Evolutionary conservation across 2,888 invertebrate genomes (phyloP).

Genomic region (Cantharis lateralis): DNA sequence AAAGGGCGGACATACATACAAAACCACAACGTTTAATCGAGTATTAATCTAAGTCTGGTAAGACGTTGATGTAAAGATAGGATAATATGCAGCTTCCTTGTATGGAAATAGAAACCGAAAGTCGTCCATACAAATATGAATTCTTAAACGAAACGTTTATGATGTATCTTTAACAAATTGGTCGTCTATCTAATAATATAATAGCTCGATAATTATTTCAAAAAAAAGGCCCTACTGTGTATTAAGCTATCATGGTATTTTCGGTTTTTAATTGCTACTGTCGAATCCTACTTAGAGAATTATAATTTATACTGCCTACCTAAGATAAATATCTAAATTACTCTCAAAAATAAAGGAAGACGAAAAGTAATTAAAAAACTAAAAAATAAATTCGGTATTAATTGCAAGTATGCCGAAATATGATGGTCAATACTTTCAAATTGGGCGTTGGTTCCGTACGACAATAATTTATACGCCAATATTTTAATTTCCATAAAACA

Average conservation of each 20-base stretch:
- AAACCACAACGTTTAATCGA: constrained; percentile 20
- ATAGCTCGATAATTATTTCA: constrained; percentile 19
- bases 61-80: constrained; percentile 29
- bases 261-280: constrained; percentile 25
- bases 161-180: constrained; percentile 5
- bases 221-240: constrained; percentile 7
- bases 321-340: constrained; percentile 20
- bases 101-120: constrained; percentile 27
- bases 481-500: background rate
- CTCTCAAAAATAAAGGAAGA: constrained; percentile 11
- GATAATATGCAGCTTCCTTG: constrained; percentile 25
- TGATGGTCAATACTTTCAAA: background rate
- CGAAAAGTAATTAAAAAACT: constrained; percentile 1
- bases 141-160: background rate
- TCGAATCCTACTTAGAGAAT: constrained; percentile 23
- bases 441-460: background rate
- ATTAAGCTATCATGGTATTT: constrained; percentile 22
- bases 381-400: background rate
- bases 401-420: background rate
- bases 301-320: constrained; percentile 19
- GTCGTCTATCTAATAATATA: constrained; percentile 1
- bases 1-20: constrained; percentile 18
- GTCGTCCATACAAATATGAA: constrained; percentile 13
- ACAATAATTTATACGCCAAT: background rate
- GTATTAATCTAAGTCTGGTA: constrained; percentile 26